These are phyloP conservation scores for Asobara japonica DNA, from an alignment of 1,140 invertebrate species.

Conservation along the genomic window DNA sequence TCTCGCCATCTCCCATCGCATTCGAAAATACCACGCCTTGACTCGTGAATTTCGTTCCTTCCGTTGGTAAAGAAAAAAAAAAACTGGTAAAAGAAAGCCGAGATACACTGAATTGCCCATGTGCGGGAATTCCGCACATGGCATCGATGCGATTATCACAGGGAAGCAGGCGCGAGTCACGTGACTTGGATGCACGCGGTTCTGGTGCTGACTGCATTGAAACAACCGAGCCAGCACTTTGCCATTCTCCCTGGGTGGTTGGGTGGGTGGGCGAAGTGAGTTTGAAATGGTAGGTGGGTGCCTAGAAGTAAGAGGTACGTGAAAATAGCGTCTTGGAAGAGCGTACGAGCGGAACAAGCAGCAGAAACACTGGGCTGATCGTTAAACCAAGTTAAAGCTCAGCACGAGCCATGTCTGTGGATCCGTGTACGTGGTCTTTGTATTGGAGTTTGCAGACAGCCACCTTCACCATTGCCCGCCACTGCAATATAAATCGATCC, in stretches of 20 bases:
- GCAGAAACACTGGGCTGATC: not conserved
- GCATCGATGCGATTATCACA: conserved; percentile 26
- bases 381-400: conserved; percentile 29
- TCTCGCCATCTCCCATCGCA: too few species aligned
- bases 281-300: not conserved
- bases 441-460: conserved; percentile 5
- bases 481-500: conserved; percentile 28
- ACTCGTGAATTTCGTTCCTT: too few species aligned
- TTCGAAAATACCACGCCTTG: too few species aligned
- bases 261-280: not conserved
- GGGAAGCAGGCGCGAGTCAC: conserved; percentile 17
- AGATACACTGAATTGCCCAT: not conserved
- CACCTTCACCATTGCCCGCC: not conserved
- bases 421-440: conserved; percentile 9
- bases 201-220: conserved; percentile 19
- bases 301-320: conserved; percentile 7
- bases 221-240: conserved; percentile 18
- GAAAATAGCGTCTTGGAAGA: conserved; percentile 19
- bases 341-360: conserved; percentile 17
- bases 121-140: conserved; percentile 16
- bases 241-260: too few species aligned
- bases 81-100: not conserved
- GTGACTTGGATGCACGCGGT: conserved; percentile 21
- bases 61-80: not conserved
- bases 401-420: not conserved